A percentile compares a stretch with the other conserved stretches of the same genome.
These are phyloP conservation scores for Bucco capensis DNA, from an alignment of 2,113 vertebrate species.

Conservation along the genomic window DNA sequence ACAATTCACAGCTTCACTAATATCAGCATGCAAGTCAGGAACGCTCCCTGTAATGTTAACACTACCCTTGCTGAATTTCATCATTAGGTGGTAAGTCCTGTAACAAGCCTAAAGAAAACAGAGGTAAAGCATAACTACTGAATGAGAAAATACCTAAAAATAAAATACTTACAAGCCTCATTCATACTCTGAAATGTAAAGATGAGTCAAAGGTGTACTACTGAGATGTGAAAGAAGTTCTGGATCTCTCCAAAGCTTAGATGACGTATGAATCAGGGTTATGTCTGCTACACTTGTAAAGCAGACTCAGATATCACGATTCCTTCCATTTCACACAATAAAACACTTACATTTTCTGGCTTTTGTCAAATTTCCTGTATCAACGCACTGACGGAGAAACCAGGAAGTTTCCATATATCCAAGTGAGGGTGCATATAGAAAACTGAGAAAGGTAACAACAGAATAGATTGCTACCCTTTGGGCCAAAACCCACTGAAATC, in stretches of 20 bases:
- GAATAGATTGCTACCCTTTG: not conserved
- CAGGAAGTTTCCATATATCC: not conserved
- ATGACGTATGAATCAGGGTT: not conserved
- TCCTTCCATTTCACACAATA: not conserved
- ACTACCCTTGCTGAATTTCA: not conserved
- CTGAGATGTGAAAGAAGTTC: not conserved
- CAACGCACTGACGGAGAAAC: not conserved
- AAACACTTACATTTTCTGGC: not conserved
- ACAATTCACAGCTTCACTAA: slow-evolving; percentile 44
- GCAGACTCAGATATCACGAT: not conserved
- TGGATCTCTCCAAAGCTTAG: not conserved
- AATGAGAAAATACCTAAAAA: not conserved
- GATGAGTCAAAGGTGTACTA: not conserved
- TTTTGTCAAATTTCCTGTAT: not conserved
- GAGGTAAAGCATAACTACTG: not conserved
- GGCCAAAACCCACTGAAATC: not conserved
- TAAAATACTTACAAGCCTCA: not conserved
- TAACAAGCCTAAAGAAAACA: not conserved
- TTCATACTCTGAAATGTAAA: not conserved
- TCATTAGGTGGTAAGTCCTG: not conserved
- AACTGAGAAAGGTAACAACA: not conserved
- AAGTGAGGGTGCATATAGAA: not conserved
- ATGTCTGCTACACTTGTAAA: not conserved
- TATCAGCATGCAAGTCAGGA: slow-evolving; percentile 26
- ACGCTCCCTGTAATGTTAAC: not conserved